phyloP scores from a whole-genome alignment of 1,140 invertebrate genomes.

The Drepana arcuata region DNA sequence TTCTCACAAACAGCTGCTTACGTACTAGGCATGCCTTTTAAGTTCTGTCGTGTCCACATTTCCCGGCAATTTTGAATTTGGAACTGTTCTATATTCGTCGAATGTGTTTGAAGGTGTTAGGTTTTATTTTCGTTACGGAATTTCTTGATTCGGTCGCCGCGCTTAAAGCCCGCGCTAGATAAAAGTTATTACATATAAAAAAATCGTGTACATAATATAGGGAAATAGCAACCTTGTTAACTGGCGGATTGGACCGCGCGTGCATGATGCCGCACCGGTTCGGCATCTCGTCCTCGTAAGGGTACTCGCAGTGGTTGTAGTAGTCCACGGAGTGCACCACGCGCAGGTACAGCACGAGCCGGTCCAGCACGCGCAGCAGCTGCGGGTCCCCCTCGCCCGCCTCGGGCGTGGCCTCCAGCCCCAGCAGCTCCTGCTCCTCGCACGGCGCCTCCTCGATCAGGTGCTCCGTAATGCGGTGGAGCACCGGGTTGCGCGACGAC shows the following conservation, averaged over 20 bases:
- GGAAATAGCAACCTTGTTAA: constrained; percentile 76
- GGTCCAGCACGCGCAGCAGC: constrained; percentile 77
- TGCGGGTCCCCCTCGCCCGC: constrained; percentile 69
- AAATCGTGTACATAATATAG: constrained; percentile 2
- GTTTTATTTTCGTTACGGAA: too few species aligned
- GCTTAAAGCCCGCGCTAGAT: too few species aligned
- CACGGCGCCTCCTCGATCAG: constrained; percentile 98
- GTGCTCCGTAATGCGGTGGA: constrained; percentile 98
- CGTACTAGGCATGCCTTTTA: too few species aligned
- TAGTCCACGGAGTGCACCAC: constrained; percentile 99
- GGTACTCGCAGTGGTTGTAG: constrained; percentile 99
- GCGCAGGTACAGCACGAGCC: constrained; percentile 93
- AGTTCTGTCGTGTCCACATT: too few species aligned
- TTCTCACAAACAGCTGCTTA: too few species aligned
- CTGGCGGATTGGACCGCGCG: constrained; percentile 89
- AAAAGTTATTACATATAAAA: constrained; percentile 3
- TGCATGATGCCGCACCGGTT: constrained; percentile 99
- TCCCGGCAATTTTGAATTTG: too few species aligned
- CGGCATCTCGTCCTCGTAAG: constrained; percentile 99
- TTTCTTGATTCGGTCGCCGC: too few species aligned
- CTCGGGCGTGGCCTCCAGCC: constrained; percentile 75
- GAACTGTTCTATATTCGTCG: too few species aligned
- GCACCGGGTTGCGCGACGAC: constrained; percentile 93
- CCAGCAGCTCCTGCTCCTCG: constrained; percentile 97
- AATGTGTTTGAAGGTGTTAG: too few species aligned